Evolutionary conservation across 2,888 invertebrate genomes (phyloP), one percentile per base, ranked within the genome.

Genomic region (Lepidocyrtoides sp.): DNA sequence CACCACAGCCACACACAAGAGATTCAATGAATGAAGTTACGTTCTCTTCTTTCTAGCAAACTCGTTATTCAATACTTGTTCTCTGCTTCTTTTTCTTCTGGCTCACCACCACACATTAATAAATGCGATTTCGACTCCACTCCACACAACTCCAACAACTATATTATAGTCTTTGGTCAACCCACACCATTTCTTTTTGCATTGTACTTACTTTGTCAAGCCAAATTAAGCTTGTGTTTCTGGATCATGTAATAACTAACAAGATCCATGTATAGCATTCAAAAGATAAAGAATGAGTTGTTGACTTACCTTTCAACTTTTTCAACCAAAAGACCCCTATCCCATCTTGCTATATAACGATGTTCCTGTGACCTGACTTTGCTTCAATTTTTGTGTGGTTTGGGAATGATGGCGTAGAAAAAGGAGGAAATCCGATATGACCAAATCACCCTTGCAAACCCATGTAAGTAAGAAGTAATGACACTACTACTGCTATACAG

Each of bases 21-120:
- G 72, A 72, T 41, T 72, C 32, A 72, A 72, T 72, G 72, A 72
- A 72, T 72, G 72, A 72, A 72, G 72, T 72, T 69, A 41, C 41
- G 23, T 23, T 69, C 20, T 36, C 5, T 20, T 3, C 72, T 72
- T 5, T 44, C 66, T 63, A 29, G 63, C 12, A 63, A 54, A 63
- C 26, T 69, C n/a, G 69, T 69, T 69, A 36, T 66, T 66, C 32
- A 12, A 48, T 14, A 48, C 14, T 48, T 48, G 14, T 48, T 48
- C 44, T 48, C 10, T 48, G 8, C 44, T 12, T 48, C 44, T 63
- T n/a, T n/a, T n/a, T n/a, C n/a, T n/a, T n/a, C n/a, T n/a, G n/a
- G n/a, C n/a, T n/a, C n/a, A 32, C 57, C 57, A 23, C 20, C 23
- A 57, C 36, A 4, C 36, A 36, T 7, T 36, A 36, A 2, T 36